Base-by-base conservation (phyloP, 1,140 invertebrate genomes). In the Trichomalopsis sarcophagae region DNA sequence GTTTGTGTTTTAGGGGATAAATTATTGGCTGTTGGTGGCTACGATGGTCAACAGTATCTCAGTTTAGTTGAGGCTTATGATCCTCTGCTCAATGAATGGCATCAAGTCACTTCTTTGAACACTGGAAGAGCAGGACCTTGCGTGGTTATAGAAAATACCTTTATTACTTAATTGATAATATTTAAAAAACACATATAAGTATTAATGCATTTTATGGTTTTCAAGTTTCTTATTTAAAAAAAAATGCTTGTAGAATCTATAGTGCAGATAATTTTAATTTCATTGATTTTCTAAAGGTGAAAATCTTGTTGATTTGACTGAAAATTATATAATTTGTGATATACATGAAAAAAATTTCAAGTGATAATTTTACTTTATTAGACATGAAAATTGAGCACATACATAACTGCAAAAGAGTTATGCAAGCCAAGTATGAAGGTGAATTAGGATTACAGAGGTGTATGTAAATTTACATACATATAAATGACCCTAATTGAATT, bases 51-150 rank as follows among this genome's bases (percentile, higher is more conserved):
- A 89, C 95, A 96, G 85, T 99, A 98, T 93, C 93, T 99, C 2
- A 97, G 96, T 89, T 95, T 96, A 82, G 98, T 99, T 27, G 98
- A 99, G 94, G 96, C 97, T 87, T 99, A 99, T 92, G 98, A 99
- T 92, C 96, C 98, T 14, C 95, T 97, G 90, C 95, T 95, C 0
- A 98, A 99, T 93, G 96, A 96, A 89, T 99, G 98, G 98, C 94
- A 94, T 73, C 94, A 95, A 91, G 95, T 96, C 86, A 93, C 97
- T 47, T 95, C 96, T 21, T 93, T 98, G 73, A 96, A 95, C 88
- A 96, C 95, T 44, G 97, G 97, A 66, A 94, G 97, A 86, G 97
- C 97, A 76, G 97, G 97, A 81, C 96, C 97, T 74, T 97, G 97
- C 90, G 96, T 98, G n/a, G 96, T 98, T 73, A 83, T 93, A 23